These are phyloP conservation scores for Thalpophila matura DNA, from an alignment of 2,888 invertebrate genomes.

Conservation along the genomic window DNA sequence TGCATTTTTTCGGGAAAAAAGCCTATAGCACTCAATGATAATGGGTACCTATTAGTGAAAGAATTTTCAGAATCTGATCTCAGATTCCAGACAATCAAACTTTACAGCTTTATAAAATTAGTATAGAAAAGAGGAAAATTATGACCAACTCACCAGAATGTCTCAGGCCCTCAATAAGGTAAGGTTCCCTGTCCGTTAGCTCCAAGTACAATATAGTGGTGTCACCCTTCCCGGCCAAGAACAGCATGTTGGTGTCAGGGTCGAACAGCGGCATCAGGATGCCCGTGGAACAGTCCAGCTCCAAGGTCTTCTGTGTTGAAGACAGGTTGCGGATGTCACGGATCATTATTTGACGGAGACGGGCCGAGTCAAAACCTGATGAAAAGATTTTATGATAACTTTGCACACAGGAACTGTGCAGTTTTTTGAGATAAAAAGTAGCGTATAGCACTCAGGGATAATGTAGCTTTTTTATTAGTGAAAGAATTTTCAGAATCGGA, in stretches of 20 bases:
- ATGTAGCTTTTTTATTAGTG: too few species aligned
- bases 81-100: too few species aligned
- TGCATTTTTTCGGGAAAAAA: too few species aligned
- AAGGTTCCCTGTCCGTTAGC: constrained; percentile 96
- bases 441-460: too few species aligned
- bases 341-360: constrained; percentile 96
- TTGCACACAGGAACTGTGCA: too few species aligned
- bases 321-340: constrained; percentile 96
- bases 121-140: too few species aligned
- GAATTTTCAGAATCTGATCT: too few species aligned
- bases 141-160: constrained; percentile 92
- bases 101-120: too few species aligned
- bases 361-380: constrained; percentile 95
- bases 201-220: constrained; percentile 97
- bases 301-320: constrained; percentile 94
- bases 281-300: constrained; percentile 96
- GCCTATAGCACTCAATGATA: too few species aligned
- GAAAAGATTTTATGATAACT: background rate
- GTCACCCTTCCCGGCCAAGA: constrained; percentile 98
- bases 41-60: too few species aligned
- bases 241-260: constrained; percentile 98
- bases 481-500: too few species aligned
- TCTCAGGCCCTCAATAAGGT: constrained; percentile 96
- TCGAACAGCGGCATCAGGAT: constrained; percentile 98
- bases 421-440: too few species aligned